Evolutionary conservation across 1,140 invertebrate species (phyloP), one percentile per base, ranked within the genome.

Genomic region (Aphelenchoides avenae): DNA sequence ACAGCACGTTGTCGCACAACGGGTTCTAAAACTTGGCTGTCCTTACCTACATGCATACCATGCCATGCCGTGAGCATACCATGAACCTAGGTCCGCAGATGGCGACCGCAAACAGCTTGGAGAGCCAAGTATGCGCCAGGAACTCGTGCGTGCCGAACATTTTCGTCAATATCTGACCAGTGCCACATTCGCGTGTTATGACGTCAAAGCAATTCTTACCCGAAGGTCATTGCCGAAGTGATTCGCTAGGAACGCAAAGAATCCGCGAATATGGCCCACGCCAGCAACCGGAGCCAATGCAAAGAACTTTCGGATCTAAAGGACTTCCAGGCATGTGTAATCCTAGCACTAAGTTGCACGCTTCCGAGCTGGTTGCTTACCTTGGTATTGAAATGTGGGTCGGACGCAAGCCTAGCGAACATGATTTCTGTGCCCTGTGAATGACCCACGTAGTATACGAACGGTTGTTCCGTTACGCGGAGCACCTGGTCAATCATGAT

Each of bases 401-500:
- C 54, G 24, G 47, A 39, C 5, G 77, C 68, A 11, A 82, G 68
- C 39, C 68, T 61, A 5, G 73, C 73, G 65, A 82, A 82, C 48
- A 71, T 77, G 3, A 79, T 79, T 37, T 76, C 56, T 4, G 80
- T 82, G 34, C 81, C 82, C 62, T 83, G 81, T 7, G 79, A 80
- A 63, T 82, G 80, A 3, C 81, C 81, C 5, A 81, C 64, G 64
- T 82, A 83, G 48, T 74, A 73, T 1, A 82, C 41, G n/a, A 41
- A 44, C 11, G 61, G 40, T 29, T 71, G 65, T 6, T 64, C 63
- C 15, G 77, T 77, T 47, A 62, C 52, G 2, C 83, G 80, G 24
- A 86, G 62, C 4, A 86, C 80, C 55, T 82, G 82, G 63, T 86
- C 82, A 18, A 88, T 81, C 70, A 84, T 82, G 0, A 85, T 83